Base-by-base conservation (phyloP, 2,888 invertebrate species). In the Teleogryllus oceanicus region DNA sequence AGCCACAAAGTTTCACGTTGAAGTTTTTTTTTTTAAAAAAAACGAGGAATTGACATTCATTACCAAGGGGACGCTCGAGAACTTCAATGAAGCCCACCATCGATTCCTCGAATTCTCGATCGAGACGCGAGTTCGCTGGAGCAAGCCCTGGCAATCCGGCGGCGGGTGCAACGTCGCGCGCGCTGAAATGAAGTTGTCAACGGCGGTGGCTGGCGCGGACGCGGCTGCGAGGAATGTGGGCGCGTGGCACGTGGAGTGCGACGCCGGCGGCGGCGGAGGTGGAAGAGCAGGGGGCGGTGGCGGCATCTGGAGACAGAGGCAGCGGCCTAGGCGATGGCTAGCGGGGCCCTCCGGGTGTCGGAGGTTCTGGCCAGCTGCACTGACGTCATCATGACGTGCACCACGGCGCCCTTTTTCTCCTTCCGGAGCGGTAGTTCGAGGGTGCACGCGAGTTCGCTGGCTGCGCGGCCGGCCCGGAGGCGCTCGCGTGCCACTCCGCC, bases 391-490 rank as follows among this genome's bases (percentile, higher is more conserved):
- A 62, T 62, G 62, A 62, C 62, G 62, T 62, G 62, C 13, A 62
- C 62, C 62, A 18, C 62, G 62, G 62, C 62, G 62, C 62, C 62
- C 62, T 62, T 62, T 62, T 62, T 62, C 62, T 62, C 62, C 62
- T 62, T 62, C 62, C 62, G 62, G 62, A 62, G n/a, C 37, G 37
- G 37, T 37, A 37, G 37, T 37, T 37, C 37, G 37, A 37, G 37
- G 37, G 37, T 37, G 37, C 37, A 37, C 37, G 37, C 37, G 37
- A 13, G 62, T n/a, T n/a, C 62, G 62, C n/a, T n/a, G 16, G 16
- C 62, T n/a, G 62, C 62, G 62, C 62, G 62, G 16, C 13, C 62
- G 62, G 16, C 62, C 16, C n/a, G 16, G 13, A 13, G 13, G 13
- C 62, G 16, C 16, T 62, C 62, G 13, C n/a, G 16, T n/a, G 16